Base-by-base conservation (phyloP, 2,113 vertebrate species). In the Prunella fulvescens region DNA sequence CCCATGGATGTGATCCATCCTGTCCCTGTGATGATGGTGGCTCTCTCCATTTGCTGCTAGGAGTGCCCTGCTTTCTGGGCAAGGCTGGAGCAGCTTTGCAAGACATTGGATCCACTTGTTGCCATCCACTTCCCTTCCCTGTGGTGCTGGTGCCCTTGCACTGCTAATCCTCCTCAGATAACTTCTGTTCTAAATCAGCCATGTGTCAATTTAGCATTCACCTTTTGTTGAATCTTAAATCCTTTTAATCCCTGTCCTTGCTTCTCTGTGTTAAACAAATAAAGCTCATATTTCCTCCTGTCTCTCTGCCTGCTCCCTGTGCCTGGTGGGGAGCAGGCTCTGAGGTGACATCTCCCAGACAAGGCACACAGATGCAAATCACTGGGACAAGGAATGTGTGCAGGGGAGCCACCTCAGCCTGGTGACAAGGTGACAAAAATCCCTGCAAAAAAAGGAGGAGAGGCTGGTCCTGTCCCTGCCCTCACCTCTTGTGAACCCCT, bases 201-300 rank as follows among this genome's bases (percentile, higher is more conserved):
- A 83, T 39, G 91, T 92, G 95, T 93, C 97, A 93, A 42, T 93
- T 97, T 93, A 95, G 61, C 92, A 90, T 95, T 95, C 96, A 96
- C 94, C 94, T 97, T 97, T 95, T 92, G 94, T 95, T 89, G 89
- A 80, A 90, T 96, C 94, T 97, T 93, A 97, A 97, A 96, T 96
- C 95, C 92, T 84, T 73, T 51, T 83, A 95, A 96, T 91, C 86
- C 91, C 64, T 35, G 81, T 88, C 93, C 93, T 96, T 93, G 90
- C 81, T 77, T 78, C 80, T 91, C 84, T 78, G 51, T 14, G 47
- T 96, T 96, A 67, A 95, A 74, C 95, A 92, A 96, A 91, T 61
- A 95, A 66, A 96, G 33, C 84, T 97, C 65, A 1, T 17, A 16
- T 92, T 87, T 80, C 64, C 53, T 88, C 42, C 71, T 37, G 40